Base-by-base conservation (phyloP, 2,797 vertebrate genomes). In the Pipistrellus pipistrellus region DNA sequence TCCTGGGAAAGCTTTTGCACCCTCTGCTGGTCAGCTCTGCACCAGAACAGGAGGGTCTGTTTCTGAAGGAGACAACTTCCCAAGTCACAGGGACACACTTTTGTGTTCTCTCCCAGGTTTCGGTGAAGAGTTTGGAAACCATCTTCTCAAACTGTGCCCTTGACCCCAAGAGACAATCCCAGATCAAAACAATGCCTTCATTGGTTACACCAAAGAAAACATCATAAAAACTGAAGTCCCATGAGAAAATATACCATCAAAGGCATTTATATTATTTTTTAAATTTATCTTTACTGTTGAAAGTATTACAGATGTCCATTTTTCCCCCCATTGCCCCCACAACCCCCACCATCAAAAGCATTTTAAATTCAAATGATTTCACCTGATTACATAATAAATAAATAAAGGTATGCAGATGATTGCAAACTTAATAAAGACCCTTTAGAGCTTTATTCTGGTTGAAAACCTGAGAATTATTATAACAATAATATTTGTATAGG, bases 21-120 rank as follows among this genome's bases (percentile, higher is more conserved):
- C 98, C 98, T 97, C 98, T 98, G 97, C 97, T 97, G 98, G 98
- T 81, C 93, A 85, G 27, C 81, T 72, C 44, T 75, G 62, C 25
- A 4, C 3, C 0, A 86, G 6, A 32, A 91, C 89, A 48, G 9
- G 32, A 84, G 10, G 72, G 14, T 59, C 17, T 75, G 82, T 48
- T 44, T 77, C 71, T 27, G 35, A n/a, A 64, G 46, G 25, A 86
- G 62, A 51, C 25, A 82, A 32, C 46, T 76, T 64, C 15, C 62
- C 73, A 57, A 95, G 91, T 20, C 51, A 88, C 8, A 78, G 41
- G 75, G 41, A 71, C 46, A 88, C 5, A 76, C 14, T 46, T 87
- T 48, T 23, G 35, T 57, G 71, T 83, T 91, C 46, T 88, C 38
- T 44, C 41, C 41, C 30, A 82, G 32, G 90, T 68, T 73, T 94